phyloP scores from a whole-genome alignment of 2,888 invertebrate species.

The Monochamus alternatus region DNA sequence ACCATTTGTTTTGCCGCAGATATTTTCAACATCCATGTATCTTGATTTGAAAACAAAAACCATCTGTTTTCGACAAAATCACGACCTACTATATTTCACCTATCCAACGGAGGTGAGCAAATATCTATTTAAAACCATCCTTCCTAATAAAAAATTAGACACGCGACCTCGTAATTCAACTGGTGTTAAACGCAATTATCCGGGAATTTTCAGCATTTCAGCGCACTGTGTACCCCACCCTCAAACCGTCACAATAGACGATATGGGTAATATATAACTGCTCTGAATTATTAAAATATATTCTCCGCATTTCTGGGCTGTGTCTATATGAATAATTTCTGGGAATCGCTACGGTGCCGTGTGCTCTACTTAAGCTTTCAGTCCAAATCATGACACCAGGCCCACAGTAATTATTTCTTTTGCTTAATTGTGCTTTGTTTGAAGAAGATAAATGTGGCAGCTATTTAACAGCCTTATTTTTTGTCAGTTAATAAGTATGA shows the following conservation, averaged over 20 bases:
- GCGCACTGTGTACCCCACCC: not conserved
- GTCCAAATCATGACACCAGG: too few species aligned
- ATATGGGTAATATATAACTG: constrained; percentile 10
- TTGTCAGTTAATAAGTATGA: too few species aligned
- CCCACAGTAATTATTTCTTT: too few species aligned
- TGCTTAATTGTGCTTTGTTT: too few species aligned
- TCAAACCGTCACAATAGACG: not conserved
- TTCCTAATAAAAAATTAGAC: constrained; percentile 16
- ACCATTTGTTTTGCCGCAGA: too few species aligned
- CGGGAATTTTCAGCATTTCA: constrained; percentile 14
- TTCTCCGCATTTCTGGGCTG: not conserved
- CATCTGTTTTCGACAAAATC: too few species aligned
- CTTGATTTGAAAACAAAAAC: too few species aligned
- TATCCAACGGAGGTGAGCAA: not conserved
- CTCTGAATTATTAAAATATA: not conserved
- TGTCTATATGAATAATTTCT: constrained; percentile 2
- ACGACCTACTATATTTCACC: not conserved
- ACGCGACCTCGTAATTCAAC: constrained; percentile 8
- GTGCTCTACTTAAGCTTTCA: not conserved
- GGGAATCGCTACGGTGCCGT: not conserved
- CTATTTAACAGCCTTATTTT: too few species aligned
- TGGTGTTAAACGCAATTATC: constrained; percentile 24
- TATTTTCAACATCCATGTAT: too few species aligned
- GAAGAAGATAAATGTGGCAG: too few species aligned
- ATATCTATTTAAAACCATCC: not conserved